A percentile compares a stretch with the other conserved stretches of the same genome.
Evolutionary conservation across 1,140 invertebrate species (phyloP).

Genomic region (Drosophila auraria): DNA sequence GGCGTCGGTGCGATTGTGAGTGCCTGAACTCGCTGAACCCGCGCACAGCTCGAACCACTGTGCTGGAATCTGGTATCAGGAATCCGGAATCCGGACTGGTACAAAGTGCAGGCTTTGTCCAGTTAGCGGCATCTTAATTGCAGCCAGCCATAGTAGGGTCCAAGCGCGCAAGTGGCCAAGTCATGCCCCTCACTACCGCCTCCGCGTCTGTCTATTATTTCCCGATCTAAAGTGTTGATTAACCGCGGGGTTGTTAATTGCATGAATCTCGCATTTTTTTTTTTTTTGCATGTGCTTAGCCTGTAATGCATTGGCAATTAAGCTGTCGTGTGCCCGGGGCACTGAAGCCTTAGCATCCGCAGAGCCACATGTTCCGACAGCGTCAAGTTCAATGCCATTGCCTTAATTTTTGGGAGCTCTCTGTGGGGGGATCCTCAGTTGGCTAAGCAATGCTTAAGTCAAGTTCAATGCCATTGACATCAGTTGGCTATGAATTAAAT

Average conservation of each 20-base stretch:
- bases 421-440: slow-evolving; percentile 5
- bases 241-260: slow-evolving; percentile 51
- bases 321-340: slow-evolving; percentile 18
- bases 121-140: slow-evolving; percentile 57
- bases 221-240: slow-evolving; percentile 57
- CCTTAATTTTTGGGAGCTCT: not conserved
- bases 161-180: slow-evolving; percentile 42
- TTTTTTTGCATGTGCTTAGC: slow-evolving; percentile 10
- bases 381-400: slow-evolving; percentile 33
- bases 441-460: slow-evolving; percentile 1
- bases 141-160: slow-evolving; percentile 5
- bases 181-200: slow-evolving; percentile 39
- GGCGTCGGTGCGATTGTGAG: not conserved
- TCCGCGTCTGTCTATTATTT: slow-evolving; percentile 35
- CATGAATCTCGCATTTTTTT: slow-evolving; percentile 53
- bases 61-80: slow-evolving; percentile 35
- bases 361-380: not conserved
- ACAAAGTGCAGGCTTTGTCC: slow-evolving; percentile 59
- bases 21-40: slow-evolving; percentile 43
- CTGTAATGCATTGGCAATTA: slow-evolving; percentile 56
- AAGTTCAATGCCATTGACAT: slow-evolving; percentile 31
- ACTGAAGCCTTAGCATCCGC: not conserved
- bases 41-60: slow-evolving; percentile 13
- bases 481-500: slow-evolving; percentile 36
- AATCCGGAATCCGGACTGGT: slow-evolving; percentile 8